Evolutionary conservation across 2,888 invertebrate species (phyloP).

Genomic region (Prenolepis imparis): DNA sequence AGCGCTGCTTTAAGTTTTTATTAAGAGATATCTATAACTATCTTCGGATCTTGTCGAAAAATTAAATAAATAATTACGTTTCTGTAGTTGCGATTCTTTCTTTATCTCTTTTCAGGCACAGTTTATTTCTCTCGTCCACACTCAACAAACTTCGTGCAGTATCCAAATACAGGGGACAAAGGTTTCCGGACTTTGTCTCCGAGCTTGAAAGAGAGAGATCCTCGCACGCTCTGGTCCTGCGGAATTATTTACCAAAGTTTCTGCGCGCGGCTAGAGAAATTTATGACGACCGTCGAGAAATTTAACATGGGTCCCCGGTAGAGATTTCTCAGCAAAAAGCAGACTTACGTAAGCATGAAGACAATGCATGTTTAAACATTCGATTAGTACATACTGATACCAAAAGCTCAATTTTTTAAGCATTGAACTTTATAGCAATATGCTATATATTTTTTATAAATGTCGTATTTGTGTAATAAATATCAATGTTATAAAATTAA

Average conservation of each 20-base stretch:
- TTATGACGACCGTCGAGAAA: slow-evolving; percentile 58
- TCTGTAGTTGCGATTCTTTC: not conserved
- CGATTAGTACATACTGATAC: slow-evolving; percentile 12
- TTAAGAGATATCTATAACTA: not conserved
- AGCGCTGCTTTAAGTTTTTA: not conserved
- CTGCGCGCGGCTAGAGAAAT: slow-evolving; percentile 48
- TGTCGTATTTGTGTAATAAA: slow-evolving; percentile 1
- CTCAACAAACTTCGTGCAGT: slow-evolving; percentile 27
- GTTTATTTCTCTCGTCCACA: slow-evolving; percentile 22
- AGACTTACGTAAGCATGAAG: not conserved
- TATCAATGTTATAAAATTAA: too few species aligned
- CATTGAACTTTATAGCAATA: not conserved
- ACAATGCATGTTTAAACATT: slow-evolving; percentile 15
- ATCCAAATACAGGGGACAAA: slow-evolving; percentile 39
- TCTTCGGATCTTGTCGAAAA: not conserved
- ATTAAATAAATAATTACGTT: slow-evolving; percentile 3
- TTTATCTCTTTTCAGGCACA: not conserved
- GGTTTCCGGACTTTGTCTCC: slow-evolving; percentile 29
- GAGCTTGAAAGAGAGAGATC: slow-evolving; percentile 23
- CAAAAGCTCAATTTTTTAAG: not conserved
- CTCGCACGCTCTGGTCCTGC: slow-evolving; percentile 34
- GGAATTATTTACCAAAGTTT: slow-evolving; percentile 64
- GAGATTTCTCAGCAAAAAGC: slow-evolving; percentile 58
- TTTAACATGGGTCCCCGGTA: slow-evolving; percentile 41
- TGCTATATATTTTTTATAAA: not conserved